Evolutionary conservation across 1,140 invertebrate species (phyloP), one percentile per base, ranked within the genome.

Genomic region (Heliconius nattereri): DNA sequence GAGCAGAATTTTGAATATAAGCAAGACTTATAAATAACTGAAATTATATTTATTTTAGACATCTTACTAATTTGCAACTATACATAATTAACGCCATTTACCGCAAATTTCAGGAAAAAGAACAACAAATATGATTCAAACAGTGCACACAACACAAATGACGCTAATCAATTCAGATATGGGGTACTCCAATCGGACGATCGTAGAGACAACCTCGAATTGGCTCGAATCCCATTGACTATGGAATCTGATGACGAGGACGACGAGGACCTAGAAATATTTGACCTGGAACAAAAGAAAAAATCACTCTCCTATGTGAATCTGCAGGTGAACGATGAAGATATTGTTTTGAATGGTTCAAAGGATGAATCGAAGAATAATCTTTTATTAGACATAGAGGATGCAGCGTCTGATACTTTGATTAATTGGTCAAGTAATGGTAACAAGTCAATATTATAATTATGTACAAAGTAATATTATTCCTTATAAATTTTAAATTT

Each of bases 181-280:
- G 93, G 93, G 40, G 92, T 94, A 3, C 87, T 94, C 2, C 89
- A 93, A 52, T 91, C 92, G 0, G 91, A 93, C 23, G 93, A 94
- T 70, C 81, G 87, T 23, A 86, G 90, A 66, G 90, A 91, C 60
- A 93, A 92, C 76, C 73, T 93, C 26, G 92, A 94, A 86, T 75
- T 91, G 20, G 91, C 92, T 72, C 79, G 91, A 76, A 86, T 94
- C 78, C 92, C 91, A n/a, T 75, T 93, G 1, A 93, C 93, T 1
- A 93, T 93, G 91, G 93, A 93, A 37, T 94, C 93, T 23, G 92
- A 94, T 78, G 92, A 94, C 32, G 92, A 94, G 35, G 92, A 93
- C 20, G 92, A 94, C 32, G 93, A 93, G 71, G 92, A 94, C 60
- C 82, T 94, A 45, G 93, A 94, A 85, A 93, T 94, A 84, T 94